Conservation (phyloP, 2,797 vertebrate genomes). For the Schizopygopsis malacanthus region DNA sequence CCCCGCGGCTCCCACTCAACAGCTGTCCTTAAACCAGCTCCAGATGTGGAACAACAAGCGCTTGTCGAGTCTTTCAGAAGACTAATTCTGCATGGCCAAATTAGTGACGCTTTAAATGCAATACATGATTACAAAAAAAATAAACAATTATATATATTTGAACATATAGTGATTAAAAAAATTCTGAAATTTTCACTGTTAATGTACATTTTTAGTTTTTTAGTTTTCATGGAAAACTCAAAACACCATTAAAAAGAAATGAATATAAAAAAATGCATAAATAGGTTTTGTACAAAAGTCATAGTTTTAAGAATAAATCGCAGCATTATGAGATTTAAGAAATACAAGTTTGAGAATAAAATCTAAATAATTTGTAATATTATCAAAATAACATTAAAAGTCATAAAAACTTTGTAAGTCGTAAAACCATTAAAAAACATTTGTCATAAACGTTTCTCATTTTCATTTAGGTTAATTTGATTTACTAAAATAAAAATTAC, state of each 20-base stretch:
- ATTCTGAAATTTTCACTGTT: no score
- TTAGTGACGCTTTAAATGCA: background rate
- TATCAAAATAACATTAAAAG: background rate
- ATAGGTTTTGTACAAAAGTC: background rate
- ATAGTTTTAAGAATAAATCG: background rate
- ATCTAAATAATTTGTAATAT: background rate
- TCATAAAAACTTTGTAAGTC: background rate
- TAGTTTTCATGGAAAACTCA: no score
- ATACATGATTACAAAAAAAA: background rate
- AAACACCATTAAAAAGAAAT: no score
- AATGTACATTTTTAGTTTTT: no score
- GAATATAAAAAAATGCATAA: no score
- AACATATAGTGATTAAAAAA: no score
- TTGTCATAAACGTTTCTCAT: background rate
- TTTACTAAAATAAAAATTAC: background rate
- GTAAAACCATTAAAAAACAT: no score
- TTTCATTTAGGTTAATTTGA: background rate
- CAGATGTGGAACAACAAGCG: background rate
- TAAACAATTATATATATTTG: no score
- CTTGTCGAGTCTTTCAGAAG: background rate
- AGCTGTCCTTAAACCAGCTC: constrained; percentile 12
- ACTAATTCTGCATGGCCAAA: background rate
- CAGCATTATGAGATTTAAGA: background rate
- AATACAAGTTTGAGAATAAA: background rate
- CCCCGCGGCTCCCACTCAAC: background rate